phyloP scores from a whole-genome alignment of 2,888 invertebrate species.

The Spialia ferax region DNA sequence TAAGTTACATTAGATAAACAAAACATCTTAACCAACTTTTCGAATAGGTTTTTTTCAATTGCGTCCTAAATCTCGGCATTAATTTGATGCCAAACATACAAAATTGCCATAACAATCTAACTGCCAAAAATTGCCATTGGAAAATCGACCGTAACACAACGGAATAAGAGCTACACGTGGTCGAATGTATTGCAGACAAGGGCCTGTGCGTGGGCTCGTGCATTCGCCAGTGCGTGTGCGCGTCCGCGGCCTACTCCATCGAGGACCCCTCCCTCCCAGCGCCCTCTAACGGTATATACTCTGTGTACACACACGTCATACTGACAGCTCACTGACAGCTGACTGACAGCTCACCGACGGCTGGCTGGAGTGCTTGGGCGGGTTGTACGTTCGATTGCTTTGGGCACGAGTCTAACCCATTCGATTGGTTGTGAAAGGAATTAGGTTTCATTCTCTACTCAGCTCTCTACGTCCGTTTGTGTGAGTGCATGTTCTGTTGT shows the following conservation, averaged over 20 bases:
- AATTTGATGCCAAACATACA: not conserved
- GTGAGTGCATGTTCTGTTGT: not conserved
- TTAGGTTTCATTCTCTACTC: not conserved
- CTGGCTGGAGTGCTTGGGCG: not conserved
- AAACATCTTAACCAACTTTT: too few relatives aligned
- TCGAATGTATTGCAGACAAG: conserved; percentile 71
- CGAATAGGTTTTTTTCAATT: too few relatives aligned
- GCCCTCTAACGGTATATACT: conserved; percentile 46
- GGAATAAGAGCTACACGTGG: conserved; percentile 13
- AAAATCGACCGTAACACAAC: not conserved
- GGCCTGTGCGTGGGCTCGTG: conserved; percentile 76
- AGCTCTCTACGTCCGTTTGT: too few relatives aligned
- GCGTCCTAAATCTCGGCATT: too few relatives aligned
- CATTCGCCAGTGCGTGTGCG: conserved; percentile 82
- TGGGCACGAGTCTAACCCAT: not conserved
- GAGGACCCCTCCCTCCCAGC: conserved; percentile 69
- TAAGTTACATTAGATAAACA: too few relatives aligned
- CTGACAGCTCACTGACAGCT: too few relatives aligned
- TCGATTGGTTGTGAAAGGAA: not conserved
- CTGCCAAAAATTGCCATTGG: not conserved
- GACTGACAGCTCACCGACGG: not conserved
- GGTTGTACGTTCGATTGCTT: not conserved
- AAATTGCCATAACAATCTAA: too few relatives aligned
- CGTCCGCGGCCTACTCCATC: conserved; percentile 67
- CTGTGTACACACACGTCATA: not conserved